Evolutionary conservation across 1,140 invertebrate genomes (phyloP), one percentile per base, ranked within the genome.

Genomic region (Drosophila persimilis): DNA sequence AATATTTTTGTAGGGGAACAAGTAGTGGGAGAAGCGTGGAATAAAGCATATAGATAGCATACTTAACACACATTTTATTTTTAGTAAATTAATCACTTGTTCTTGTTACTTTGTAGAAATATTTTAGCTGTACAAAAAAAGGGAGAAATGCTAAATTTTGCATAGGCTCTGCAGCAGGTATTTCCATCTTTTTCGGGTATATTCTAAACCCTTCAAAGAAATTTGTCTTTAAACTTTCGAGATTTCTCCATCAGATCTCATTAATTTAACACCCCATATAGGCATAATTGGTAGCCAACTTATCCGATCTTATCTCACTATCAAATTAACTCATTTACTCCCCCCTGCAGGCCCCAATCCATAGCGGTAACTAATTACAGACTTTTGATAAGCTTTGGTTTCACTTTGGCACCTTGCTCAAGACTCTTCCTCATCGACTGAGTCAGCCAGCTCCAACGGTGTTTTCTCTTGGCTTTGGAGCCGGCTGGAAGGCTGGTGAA

Each of bases 371-470:
- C 43, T 31, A 43, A 67, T 67, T 48, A 15, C 65, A 17, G 15
- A 39, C 65, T 53, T 24, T 66, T 43, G 20, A 24, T 41, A 52
- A 58, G 57, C 47, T 53, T 73, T 55, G 60, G 67, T 73, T 73
- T 73, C 66, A 72, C 67, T 56, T 73, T 55, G 29, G 13, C 6
- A 8, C 51, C 29, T 13, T 24, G 8, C 5, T 26, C n/a, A 31
- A 31, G 54, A 26, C 24, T 3, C 35, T 43, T 44, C 5, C 22
- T 5, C 22, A n/a, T 56, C n/a, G 22, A 11, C 45, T 45, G 41
- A 56, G 41, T 56, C 54, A 56, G 43, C 41, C n/a, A 26, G 3
- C 24, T 2, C 54, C 45, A 56, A 3, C 9, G 29, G 43, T 29
- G 67, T 52, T 71, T 71, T 71, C 48, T 51, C 35, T 47, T 60